Base-by-base conservation (phyloP, 2,797 vertebrate genomes). In the Phrynocephalus guinanensis region DNA sequence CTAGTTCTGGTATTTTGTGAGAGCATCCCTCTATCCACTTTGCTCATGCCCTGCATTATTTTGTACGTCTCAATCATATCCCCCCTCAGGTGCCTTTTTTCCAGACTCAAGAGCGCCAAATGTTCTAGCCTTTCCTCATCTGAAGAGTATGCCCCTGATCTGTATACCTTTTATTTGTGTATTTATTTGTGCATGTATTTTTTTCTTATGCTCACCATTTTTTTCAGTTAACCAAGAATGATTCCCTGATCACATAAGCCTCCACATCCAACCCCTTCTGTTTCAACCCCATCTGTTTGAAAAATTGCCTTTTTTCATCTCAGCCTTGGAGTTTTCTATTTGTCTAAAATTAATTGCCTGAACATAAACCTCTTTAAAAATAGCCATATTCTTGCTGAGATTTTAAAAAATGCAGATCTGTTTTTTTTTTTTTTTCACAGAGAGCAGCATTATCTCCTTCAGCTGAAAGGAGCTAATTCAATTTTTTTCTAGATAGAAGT, bases 401-500 rank as follows among this genome's bases (percentile, higher is more conserved):
- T 80, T 75, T 0, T 15, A 90, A 93, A 94, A 90, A 92, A 93
- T 56, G 52, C 89, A 86, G 90, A 63, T 91, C 90, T 95, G 83
- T 94, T 95, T 95, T 86, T 92, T 88, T 94, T 95, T 95, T 86
- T 92, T 88, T 33, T 33, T 2, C 93, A 87, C 88, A 15, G 52
- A 67, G 71, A 89, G 90, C 70, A 93, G 90, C 90, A 92, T 88
- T 90, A 88, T 90, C 86, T 91, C 6, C 66, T 93, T 85, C 68
- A 80, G 30, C 79, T 84, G 89, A 93, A 95, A 94, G 89, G 48
- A 83, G 68, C 90, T 92, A 89, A 95, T 93, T 93, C 88, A 92
- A 91, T 94, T 94, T 91, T 94, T 79, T 44, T 44, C 38, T 80
- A 91, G 91, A 82, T 80, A 92, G 44, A 85, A 33, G 33, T 33